Base-by-base conservation (phyloP, 1,140 invertebrate species). In the Cotesia vestalis region DNA sequence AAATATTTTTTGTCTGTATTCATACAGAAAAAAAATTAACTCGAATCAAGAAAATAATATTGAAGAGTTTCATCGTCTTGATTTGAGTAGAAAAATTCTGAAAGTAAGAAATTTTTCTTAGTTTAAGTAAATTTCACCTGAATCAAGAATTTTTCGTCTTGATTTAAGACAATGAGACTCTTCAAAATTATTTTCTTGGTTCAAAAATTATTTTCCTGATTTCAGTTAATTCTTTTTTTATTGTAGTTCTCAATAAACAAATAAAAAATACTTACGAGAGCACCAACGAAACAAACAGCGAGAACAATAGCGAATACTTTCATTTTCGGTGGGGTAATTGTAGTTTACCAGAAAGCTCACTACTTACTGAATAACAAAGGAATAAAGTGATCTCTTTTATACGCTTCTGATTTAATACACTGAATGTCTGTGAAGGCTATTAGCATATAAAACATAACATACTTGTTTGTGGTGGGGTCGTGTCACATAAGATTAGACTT, bases 241-340 rank as follows among this genome's bases (percentile, higher is more conserved):
- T 27, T 27, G 27, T 27, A 27, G 27, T 27, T 27, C 27, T 27
- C 27, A 27, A 27, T 27, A 27, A 2, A 27, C 27, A 27, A 27
- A 27, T 2, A 27, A 27, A 27, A 27, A 14, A 55, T 55, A 55
- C 53, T 55, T 55, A 55, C 53, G 2, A 55, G 17, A 17, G 17
- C 53, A 14, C 53, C 53, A 14, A 55, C 53, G 17, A 55, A 55
- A 12, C 53, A 55, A 55, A 55, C n/a, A 55, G 53, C 53, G 12
- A 55, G n/a, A 12, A 55, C n/a, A 55, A 55, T 5, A 55, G 53
- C 53, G 17, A 14, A 17, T 14, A 55, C 3, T 55, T 55, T 55
- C 53, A 55, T 55, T 55, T 55, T 55, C 4, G 12, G 52, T 55
- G 2, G 4, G 11, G 4, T 55, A 4, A 14, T 4, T 55, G n/a